Base-by-base conservation (phyloP, 2,113 vertebrate genomes). In the Psophia crepitans region DNA sequence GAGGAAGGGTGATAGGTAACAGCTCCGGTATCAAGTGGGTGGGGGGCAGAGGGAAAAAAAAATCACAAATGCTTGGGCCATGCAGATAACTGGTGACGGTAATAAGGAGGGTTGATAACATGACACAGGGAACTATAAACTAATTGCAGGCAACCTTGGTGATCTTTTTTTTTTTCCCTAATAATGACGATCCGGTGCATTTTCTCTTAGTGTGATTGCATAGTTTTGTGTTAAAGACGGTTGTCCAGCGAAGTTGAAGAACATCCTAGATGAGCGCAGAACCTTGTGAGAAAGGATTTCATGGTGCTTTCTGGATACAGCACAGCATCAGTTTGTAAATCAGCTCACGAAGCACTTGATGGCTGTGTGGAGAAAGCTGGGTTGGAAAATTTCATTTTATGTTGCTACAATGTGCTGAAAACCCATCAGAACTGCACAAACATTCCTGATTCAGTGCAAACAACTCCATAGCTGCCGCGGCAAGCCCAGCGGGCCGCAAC, bases 31-130 rank as follows among this genome's bases (percentile, higher is more conserved):
- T 94, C 92, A 96, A 97, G 87, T 66, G 78, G 74, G 69, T 86
- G 80, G 90, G 70, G 84, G 35, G 49, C 58, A 93, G 70, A 82
- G 77, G 89, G 87, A 96, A 95, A 95, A 97, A 96, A 97, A 84
- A 89, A 43, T n/a, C n/a, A n/a, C n/a, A 93, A 96, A 93, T n/a
- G 73, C n/a, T 61, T 84, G 68, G 66, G 21, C 80, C 48, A 15
- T 30, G 69, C 73, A 94, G 96, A 97, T 98, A 97, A 95, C 54
- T 80, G 71, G 93, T 94, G 96, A 96, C 85, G 96, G 48, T 89
- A 94, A 93, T 54, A 93, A 85, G 76, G 32, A 89, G 66, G 58
- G n/a, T 56, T 94, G 93, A 96, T 95, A 96, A 64, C 39, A 32
- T 86, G 84, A 96, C 96, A 89, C 39, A 60, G 66, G 82, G 89